These are phyloP conservation scores for Tiaroga cobitis DNA, from an alignment of 2,797 vertebrate species.

Conservation along the genomic window DNA sequence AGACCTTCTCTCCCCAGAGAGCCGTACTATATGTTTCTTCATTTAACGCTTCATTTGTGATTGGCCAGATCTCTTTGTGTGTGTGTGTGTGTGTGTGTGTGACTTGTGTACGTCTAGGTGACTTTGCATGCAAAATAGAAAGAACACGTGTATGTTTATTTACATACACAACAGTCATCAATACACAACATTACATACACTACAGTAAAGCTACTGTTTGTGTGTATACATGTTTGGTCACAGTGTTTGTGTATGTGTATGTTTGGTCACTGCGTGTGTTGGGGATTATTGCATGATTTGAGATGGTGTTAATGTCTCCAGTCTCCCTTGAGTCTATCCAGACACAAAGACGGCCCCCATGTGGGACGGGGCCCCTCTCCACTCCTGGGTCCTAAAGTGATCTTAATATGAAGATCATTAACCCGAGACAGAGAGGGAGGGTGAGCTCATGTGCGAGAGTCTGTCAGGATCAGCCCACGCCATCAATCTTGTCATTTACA, in stretches of 20 bases:
- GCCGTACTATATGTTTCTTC: slow-evolving; percentile 68
- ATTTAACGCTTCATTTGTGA: slow-evolving; percentile 73
- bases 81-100: background rate
- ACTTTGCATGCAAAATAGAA: background rate
- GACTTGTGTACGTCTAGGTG: slow-evolving; percentile 11
- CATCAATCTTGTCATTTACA: slow-evolving; percentile 62
- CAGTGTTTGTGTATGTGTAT: slow-evolving; percentile 8
- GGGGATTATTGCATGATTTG: slow-evolving; percentile 59
- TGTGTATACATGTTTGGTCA: background rate
- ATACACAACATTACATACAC: background rate
- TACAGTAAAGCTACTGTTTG: background rate
- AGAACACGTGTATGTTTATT: background rate
- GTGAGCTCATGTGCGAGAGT: slow-evolving; percentile 12
- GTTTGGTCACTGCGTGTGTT: slow-evolving; percentile 50
- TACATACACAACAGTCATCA: background rate
- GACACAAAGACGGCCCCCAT: slow-evolving; percentile 70
- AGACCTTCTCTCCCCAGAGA: slow-evolving; percentile 59
- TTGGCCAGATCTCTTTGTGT: slow-evolving; percentile 47
- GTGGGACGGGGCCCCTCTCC: slow-evolving; percentile 61
- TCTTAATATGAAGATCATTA: slow-evolving; percentile 70
- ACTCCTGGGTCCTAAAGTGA: slow-evolving; percentile 64
- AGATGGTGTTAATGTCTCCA: slow-evolving; percentile 66
- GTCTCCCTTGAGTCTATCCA: slow-evolving; percentile 63
- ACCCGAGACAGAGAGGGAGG: slow-evolving; percentile 54
- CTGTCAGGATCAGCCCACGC: slow-evolving; percentile 32